Evolutionary conservation across 2,113 vertebrate species (phyloP).

Genomic region (Gobiocypris rarus): DNA sequence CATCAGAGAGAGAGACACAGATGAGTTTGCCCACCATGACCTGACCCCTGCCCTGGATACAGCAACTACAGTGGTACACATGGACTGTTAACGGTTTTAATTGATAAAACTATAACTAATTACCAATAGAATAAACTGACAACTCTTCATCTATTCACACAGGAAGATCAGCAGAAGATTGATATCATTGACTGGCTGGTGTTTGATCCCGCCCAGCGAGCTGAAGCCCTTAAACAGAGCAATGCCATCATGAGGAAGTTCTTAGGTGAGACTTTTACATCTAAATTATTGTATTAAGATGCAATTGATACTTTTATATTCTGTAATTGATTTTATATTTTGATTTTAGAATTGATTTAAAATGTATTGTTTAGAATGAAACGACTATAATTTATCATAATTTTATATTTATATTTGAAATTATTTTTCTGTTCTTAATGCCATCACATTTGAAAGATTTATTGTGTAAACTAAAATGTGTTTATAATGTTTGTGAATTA

Average conservation of each 20-base stretch:
- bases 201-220: conserved; percentile 91
- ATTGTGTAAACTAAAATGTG: background rate
- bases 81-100: background rate
- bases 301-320: background rate
- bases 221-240: conserved; percentile 95
- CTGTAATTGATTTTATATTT: background rate
- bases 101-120: background rate
- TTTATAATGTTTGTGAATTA: background rate
- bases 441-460: background rate
- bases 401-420: background rate
- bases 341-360: background rate
- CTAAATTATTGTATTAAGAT: background rate
- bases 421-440: background rate
- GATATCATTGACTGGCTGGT: conserved; percentile 97
- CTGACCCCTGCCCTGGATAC: conserved; percentile 74
- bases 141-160: background rate
- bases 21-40: conserved; percentile 86
- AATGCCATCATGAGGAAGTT: conserved; percentile 99
- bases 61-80: conserved; percentile 79
- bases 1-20: conserved; percentile 81
- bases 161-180: conserved; percentile 93
- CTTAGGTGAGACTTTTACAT: conserved; percentile 78
- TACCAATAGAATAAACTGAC: background rate
- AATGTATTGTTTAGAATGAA: background rate
- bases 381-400: background rate